These are phyloP conservation scores for Globia sparganii DNA, from an alignment of 2,888 invertebrate species.

Conservation along the genomic window DNA sequence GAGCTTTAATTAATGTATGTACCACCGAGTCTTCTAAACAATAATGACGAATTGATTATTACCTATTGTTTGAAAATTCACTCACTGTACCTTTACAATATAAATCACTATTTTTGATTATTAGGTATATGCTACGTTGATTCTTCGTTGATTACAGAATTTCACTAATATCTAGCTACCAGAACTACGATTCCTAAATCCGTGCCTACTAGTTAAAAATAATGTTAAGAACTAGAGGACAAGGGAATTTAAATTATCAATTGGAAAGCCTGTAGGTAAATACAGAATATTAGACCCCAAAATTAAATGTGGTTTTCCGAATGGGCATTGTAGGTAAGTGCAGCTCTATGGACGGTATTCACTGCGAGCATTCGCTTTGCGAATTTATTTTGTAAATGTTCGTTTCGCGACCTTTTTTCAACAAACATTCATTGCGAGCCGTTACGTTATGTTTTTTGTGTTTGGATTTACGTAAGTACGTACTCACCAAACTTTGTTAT, in stretches of 20 bases:
- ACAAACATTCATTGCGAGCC: neutral
- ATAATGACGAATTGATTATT: constrained; percentile 20
- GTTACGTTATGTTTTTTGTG: neutral
- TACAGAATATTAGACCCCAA: neutral
- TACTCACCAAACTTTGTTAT: neutral
- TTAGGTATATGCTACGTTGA: constrained; percentile 36
- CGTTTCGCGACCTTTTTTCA: neutral
- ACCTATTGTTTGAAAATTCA: constrained; percentile 26
- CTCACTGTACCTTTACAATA: constrained; percentile 43
- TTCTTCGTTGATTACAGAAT: constrained; percentile 66
- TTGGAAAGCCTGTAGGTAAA: constrained; percentile 7
- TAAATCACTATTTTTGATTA: constrained; percentile 52
- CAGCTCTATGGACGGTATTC: neutral
- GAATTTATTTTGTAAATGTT: neutral
- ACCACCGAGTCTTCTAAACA: constrained; percentile 19
- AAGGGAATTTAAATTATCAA: constrained; percentile 12
- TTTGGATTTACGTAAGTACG: neutral
- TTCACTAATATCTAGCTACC: constrained; percentile 64
- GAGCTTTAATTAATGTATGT: constrained; percentile 29
- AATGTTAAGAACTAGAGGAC: constrained; percentile 2
- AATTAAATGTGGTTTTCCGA: neutral
- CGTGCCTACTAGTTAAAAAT: constrained; percentile 39
- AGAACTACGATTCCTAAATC: constrained; percentile 59
- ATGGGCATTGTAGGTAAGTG: neutral
- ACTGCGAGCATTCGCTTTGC: neutral